Evolutionary conservation across 1,140 invertebrate species (phyloP).

Genomic region (Aphaenogaster rudis): DNA sequence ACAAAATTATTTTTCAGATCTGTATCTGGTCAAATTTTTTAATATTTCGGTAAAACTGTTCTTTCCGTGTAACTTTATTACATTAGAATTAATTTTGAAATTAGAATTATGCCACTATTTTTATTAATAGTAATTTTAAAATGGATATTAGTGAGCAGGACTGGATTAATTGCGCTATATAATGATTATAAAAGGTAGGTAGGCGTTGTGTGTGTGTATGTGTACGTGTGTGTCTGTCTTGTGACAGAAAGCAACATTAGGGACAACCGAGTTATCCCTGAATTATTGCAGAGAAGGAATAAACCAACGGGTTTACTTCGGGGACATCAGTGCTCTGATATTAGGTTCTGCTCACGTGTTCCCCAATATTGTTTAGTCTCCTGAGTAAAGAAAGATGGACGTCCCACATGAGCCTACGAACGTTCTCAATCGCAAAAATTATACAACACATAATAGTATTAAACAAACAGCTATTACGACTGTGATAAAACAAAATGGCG

Average conservation of each 20-base stretch:
- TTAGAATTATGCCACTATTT: background rate
- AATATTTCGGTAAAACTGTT: too few relatives aligned
- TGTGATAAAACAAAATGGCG: background rate
- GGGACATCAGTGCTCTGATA: constrained; percentile 25
- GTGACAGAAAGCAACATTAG: constrained; percentile 18
- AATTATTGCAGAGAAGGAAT: constrained; percentile 59
- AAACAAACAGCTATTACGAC: background rate
- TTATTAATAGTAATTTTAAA: background rate
- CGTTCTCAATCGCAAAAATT: constrained; percentile 34
- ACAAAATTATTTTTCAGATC: too few relatives aligned
- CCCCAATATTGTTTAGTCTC: constrained; percentile 49
- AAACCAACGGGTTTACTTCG: constrained; percentile 55
- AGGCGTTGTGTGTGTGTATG: background rate
- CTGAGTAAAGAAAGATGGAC: constrained; percentile 53
- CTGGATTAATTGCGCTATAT: background rate
- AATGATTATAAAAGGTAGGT: constrained; percentile 13
- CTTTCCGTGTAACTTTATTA: background rate
- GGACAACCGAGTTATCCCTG: constrained; percentile 54
- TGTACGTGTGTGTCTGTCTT: background rate
- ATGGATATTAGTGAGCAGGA: background rate
- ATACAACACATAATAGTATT: background rate
- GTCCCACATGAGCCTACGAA: background rate
- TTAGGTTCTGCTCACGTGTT: constrained; percentile 47
- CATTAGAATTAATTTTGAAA: background rate
- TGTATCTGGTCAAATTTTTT: too few relatives aligned